A percentile compares a stretch with the other conserved stretches of the same genome.
Conservation (phyloP, 2,888 invertebrate species). For the Lydus trimaculatus region DNA sequence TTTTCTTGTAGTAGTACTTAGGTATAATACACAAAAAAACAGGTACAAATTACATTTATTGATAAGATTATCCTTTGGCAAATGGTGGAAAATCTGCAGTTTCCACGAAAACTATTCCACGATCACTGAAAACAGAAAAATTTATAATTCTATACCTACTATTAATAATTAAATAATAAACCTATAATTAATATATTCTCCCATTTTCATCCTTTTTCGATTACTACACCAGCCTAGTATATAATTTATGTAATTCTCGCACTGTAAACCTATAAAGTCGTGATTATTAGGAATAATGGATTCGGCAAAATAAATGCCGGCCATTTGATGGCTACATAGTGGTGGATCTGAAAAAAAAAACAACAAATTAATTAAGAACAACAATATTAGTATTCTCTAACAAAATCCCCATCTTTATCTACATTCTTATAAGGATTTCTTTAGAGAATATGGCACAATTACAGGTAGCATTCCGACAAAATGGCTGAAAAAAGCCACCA, state of each 20-base stretch:
- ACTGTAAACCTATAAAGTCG: conserved; percentile 68
- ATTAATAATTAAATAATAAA: conserved; percentile 30
- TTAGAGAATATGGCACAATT: too few relatives aligned
- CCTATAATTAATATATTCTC: conserved; percentile 50
- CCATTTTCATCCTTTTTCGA: conserved; percentile 50
- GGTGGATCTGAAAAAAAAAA: conserved; percentile 62
- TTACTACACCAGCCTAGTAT: conserved; percentile 63
- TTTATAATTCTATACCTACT: neutral
- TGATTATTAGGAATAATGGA: conserved; percentile 62
- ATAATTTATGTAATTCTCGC: conserved; percentile 64
- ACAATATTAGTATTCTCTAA: conserved; percentile 8
- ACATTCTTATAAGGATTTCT: too few relatives aligned
- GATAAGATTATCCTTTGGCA: conserved; percentile 37
- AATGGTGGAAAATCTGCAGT: conserved; percentile 48
- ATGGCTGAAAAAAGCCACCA: conserved; percentile 62
- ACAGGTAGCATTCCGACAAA: conserved; percentile 47
- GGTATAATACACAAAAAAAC: neutral
- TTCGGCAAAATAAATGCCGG: conserved; percentile 69
- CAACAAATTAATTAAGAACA: conserved; percentile 38
- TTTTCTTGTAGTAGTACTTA: neutral
- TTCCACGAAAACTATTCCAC: conserved; percentile 52
- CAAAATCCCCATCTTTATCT: too few relatives aligned
- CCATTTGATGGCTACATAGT: conserved; percentile 69
- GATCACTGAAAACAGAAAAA: conserved; percentile 47
- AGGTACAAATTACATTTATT: neutral